These are phyloP conservation scores for Rousettus madagascariensis DNA, from an alignment of 2,797 vertebrate species.

Conservation along the genomic window DNA sequence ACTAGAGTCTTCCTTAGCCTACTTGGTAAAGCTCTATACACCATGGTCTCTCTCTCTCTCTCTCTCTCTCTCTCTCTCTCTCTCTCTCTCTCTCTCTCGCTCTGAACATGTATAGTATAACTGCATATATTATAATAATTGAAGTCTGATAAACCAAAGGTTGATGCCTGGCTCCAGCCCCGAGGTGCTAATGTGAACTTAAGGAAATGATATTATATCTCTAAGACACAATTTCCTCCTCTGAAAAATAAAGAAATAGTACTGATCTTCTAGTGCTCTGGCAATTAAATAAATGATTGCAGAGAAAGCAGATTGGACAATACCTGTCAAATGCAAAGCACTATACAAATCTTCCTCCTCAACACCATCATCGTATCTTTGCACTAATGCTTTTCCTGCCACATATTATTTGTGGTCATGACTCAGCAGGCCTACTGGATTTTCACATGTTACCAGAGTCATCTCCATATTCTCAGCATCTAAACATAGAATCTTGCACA, in stretches of 20 bases:
- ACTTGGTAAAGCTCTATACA: neutral
- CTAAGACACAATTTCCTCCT: neutral
- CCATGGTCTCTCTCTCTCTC: neutral
- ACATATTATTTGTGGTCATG: too few relatives aligned
- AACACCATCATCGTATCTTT: too few relatives aligned
- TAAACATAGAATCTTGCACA: neutral
- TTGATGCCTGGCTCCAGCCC: too few relatives aligned
- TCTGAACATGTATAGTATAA: neutral
- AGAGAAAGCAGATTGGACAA: accelerated
- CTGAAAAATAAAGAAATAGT: neutral
- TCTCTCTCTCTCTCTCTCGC: neutral
- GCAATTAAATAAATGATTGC: neutral
- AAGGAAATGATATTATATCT: neutral
- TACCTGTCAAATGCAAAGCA: neutral
- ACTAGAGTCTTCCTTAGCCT: neutral
- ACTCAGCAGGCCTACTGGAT: neutral
- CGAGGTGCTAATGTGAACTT: neutral
- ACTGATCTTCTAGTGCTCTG: too few relatives aligned
- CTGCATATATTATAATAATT: neutral
- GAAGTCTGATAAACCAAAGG: neutral
- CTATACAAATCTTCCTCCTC: neutral
- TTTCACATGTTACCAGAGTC: neutral
- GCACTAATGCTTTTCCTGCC: neutral
- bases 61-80: neutral
- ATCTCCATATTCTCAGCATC: neutral